phyloP scores from a whole-genome alignment of 2,113 vertebrate species.

The Neogale vison region DNA sequence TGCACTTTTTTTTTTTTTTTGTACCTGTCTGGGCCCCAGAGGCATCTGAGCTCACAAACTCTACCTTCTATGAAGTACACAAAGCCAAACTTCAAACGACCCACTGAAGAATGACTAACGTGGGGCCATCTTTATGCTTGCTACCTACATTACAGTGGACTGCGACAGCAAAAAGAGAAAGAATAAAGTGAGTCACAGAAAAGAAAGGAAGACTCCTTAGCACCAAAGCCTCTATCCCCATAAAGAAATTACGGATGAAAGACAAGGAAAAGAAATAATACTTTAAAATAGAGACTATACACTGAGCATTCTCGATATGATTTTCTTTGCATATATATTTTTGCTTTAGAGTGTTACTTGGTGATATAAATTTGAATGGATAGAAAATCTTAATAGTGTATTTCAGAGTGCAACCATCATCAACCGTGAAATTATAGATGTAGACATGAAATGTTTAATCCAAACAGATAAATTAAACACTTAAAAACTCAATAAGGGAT shows the following conservation, averaged over 20 bases:
- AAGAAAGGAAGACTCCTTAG: neutral
- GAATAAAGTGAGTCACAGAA: neutral
- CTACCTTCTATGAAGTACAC: neutral
- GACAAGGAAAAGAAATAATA: neutral
- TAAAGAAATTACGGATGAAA: constrained; percentile 12
- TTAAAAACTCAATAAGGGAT: neutral
- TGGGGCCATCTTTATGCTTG: neutral
- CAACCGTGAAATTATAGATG: neutral
- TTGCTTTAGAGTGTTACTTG: neutral
- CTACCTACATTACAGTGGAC: neutral
- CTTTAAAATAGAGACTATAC: constrained; percentile 12
- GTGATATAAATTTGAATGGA: constrained; percentile 21
- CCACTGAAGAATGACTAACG: neutral
- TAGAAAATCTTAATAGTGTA: neutral
- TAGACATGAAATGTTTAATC: neutral
- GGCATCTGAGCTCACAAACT: neutral
- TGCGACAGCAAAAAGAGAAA: neutral
- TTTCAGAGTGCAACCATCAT: constrained; percentile 4
- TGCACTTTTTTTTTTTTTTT: neutral
- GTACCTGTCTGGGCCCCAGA: neutral
- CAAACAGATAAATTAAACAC: constrained; percentile 12
- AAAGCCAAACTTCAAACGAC: neutral
- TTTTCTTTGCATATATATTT: constrained; percentile 4
- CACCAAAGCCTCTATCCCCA: neutral
- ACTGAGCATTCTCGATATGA: neutral